Evolutionary conservation across 2,888 invertebrate genomes (phyloP).

Genomic region (Eulithis testata): DNA sequence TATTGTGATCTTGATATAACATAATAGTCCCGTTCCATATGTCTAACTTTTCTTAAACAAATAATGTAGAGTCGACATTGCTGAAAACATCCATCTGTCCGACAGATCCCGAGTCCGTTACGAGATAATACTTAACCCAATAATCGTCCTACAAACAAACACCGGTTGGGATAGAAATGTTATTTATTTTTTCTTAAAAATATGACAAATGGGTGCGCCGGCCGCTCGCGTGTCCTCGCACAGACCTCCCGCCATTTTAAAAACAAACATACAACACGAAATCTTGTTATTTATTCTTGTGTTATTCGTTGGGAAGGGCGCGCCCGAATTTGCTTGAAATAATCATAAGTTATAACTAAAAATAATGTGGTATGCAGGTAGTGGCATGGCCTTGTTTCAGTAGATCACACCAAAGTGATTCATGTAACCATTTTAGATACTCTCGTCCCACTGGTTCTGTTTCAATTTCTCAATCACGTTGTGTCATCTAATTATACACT

Average conservation of each 20-base stretch:
- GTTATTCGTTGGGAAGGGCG: conserved; percentile 80
- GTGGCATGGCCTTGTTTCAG: conserved; percentile 17
- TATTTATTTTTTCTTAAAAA: conserved; percentile 82
- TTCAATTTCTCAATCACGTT: neutral
- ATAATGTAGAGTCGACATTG: conserved; percentile 47
- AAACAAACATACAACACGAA: conserved; percentile 83
- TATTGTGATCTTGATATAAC: neutral
- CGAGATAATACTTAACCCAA: conserved; percentile 78
- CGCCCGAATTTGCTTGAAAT: conserved; percentile 80
- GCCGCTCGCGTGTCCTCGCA: conserved; percentile 82
- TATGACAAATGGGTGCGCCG: conserved; percentile 82
- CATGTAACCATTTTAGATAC: neutral
- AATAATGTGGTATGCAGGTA: conserved; percentile 52
- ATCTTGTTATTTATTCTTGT: conserved; percentile 83
- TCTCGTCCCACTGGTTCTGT: neutral
- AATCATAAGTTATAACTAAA: conserved; percentile 83
- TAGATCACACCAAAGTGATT: conserved; percentile 1
- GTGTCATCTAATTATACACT: neutral
- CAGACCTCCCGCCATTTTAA: conserved; percentile 85
- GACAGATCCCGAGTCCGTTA: conserved; percentile 48
- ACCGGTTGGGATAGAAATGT: conserved; percentile 76
- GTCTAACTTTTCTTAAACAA: conserved; percentile 47
- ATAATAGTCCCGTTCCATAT: neutral
- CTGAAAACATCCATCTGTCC: conserved; percentile 72
- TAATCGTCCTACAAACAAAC: conserved; percentile 80